These are phyloP conservation scores for Anguilla anguilla DNA, from an alignment of 2,797 vertebrate species.

Conservation along the genomic window DNA sequence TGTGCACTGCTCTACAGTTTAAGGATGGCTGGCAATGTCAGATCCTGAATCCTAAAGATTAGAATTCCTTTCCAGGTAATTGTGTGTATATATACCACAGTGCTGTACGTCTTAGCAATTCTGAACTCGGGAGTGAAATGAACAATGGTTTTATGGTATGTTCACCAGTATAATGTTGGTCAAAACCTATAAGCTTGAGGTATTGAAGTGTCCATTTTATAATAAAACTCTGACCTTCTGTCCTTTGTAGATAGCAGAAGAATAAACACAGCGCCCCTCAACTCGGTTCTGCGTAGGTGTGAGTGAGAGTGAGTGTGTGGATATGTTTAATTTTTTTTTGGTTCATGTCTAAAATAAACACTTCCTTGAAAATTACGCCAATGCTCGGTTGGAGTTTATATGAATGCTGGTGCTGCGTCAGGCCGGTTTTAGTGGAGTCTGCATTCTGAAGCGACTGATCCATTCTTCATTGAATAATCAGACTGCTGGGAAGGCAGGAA, in stretches of 20 bases:
- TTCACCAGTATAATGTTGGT: neutral
- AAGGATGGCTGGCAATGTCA: neutral
- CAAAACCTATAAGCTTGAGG: neutral
- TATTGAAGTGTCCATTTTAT: neutral
- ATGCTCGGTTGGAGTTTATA: neutral
- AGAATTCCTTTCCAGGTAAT: neutral
- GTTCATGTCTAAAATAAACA: neutral
- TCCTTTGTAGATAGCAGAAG: neutral
- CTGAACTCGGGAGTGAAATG: neutral
- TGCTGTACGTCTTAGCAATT: neutral
- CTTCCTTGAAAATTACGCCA: neutral
- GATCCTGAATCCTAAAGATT: too few relatives aligned
- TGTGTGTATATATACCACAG: neutral
- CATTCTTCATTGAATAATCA: neutral
- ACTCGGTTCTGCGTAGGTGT: constrained; percentile 49
- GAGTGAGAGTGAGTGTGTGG: constrained; percentile 14
- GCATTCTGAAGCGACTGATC: neutral
- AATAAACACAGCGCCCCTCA: neutral
- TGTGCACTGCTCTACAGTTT: neutral
- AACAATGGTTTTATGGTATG: neutral
- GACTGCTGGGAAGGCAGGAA: neutral
- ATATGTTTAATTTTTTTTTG: neutral
- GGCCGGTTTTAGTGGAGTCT: neutral
- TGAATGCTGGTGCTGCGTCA: constrained; percentile 7
- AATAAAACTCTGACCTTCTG: neutral